Evolutionary conservation across 92 coral and sea anemone species (phyloP).

Genomic region (Zoanthus solanderi): DNA sequence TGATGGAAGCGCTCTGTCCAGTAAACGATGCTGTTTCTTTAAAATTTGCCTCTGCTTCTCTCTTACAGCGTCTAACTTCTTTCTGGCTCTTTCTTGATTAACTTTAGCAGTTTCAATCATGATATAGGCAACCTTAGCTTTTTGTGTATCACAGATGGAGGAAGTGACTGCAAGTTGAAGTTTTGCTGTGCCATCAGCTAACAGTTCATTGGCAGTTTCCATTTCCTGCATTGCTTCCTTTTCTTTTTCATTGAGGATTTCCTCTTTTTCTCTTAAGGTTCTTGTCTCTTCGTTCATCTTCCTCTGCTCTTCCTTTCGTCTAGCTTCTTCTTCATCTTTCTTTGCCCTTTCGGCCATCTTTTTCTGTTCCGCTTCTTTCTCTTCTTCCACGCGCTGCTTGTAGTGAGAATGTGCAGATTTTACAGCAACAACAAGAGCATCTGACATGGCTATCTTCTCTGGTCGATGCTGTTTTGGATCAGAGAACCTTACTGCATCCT

Average conservation of each 20-base stretch:
- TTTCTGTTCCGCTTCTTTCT: slow-evolving; percentile 54
- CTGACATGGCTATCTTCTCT: slow-evolving; percentile 30
- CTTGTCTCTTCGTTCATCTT: slow-evolving; percentile 54
- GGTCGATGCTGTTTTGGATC: slow-evolving; percentile 68
- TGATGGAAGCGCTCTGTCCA: slow-evolving; percentile 52
- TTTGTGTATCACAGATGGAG: slow-evolving; percentile 62
- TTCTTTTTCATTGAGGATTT: slow-evolving; percentile 35
- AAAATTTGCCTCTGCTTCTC: slow-evolving; percentile 54
- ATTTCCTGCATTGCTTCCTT: slow-evolving; percentile 61
- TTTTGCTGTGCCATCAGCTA: slow-evolving; percentile 41
- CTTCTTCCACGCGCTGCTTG: slow-evolving; percentile 45
- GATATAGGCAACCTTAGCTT: slow-evolving; percentile 48
- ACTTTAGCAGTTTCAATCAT: background rate
- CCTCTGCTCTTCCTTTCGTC: slow-evolving; percentile 35
- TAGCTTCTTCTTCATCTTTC: slow-evolving; percentile 57
- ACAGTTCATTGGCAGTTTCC: slow-evolving; percentile 56
- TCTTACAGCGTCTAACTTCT: slow-evolving; percentile 58
- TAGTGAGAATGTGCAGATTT: slow-evolving; percentile 28
- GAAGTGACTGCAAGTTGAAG: slow-evolving; percentile 45
- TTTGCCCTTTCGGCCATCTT: slow-evolving; percentile 49
- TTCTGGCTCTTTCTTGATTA: slow-evolving; percentile 56
- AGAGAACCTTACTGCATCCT: slow-evolving; percentile 69
- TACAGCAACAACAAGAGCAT: slow-evolving; percentile 2
- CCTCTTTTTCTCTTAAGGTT: slow-evolving; percentile 58
- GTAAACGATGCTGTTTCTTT: slow-evolving; percentile 58